Percentiles rank a stretch among this genome's conserved stretches.
Evolutionary conservation across 2,113 vertebrate genomes (phyloP).

Genomic region (Gopherus evgoodei): DNA sequence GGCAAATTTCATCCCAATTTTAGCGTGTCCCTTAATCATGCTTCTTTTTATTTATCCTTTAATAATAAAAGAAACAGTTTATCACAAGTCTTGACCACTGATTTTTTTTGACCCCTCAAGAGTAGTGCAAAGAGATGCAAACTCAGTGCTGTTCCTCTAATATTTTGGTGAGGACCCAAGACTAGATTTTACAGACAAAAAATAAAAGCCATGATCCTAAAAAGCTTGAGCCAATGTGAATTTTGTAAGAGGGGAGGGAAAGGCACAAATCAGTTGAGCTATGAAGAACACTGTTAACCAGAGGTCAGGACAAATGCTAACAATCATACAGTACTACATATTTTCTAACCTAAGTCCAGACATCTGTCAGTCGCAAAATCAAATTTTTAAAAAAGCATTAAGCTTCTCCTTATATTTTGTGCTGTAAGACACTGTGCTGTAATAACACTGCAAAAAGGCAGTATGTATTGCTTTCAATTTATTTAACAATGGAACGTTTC

Average conservation of each 20-base stretch:
- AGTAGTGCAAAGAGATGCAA: slow-evolving; percentile 73
- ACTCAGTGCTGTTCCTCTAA: slow-evolving; percentile 31
- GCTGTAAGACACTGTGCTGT: slow-evolving; percentile 77
- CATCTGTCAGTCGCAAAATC: slow-evolving; percentile 66
- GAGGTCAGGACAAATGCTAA: slow-evolving; percentile 70
- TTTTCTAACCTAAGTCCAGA: slow-evolving; percentile 61
- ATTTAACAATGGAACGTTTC: slow-evolving; percentile 76
- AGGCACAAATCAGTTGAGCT: slow-evolving; percentile 78
- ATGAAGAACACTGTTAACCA: slow-evolving; percentile 55
- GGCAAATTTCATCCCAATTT: slow-evolving; percentile 30
- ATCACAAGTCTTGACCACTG: slow-evolving; percentile 26
- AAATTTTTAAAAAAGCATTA: slow-evolving; percentile 44
- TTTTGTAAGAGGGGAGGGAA: slow-evolving; percentile 61
- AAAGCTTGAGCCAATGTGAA: slow-evolving; percentile 49
- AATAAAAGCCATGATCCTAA: slow-evolving; percentile 54
- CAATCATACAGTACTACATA: slow-evolving; percentile 72
- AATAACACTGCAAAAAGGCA: slow-evolving; percentile 76
- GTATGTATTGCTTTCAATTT: slow-evolving; percentile 69
- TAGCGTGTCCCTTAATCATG: not conserved
- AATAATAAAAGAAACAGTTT: not conserved
- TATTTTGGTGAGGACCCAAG: slow-evolving; percentile 29
- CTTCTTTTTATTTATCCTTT: slow-evolving; percentile 16
- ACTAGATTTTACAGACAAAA: slow-evolving; percentile 56
- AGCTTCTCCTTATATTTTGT: slow-evolving; percentile 70
- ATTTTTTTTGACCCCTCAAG: slow-evolving; percentile 18